These are phyloP conservation scores for Reinhardtius hippoglossoides DNA, from an alignment of 2,113 vertebrate species.

Conservation along the genomic window DNA sequence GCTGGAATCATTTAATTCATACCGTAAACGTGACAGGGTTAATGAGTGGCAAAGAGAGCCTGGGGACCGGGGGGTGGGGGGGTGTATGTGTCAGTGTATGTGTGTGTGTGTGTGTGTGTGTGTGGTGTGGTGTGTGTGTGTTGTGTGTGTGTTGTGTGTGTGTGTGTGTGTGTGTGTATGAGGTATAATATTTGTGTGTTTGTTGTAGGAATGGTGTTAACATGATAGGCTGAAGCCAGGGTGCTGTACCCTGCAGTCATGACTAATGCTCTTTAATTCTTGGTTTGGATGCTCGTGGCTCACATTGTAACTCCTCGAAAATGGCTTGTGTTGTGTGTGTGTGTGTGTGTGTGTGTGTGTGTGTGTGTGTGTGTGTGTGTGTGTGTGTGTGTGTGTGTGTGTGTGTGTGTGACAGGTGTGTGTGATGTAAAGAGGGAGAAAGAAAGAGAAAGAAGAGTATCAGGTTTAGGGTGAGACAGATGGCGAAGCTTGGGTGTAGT, in stretches of 20 bases:
- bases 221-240: constrained; percentile 55
- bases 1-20: constrained; percentile 82
- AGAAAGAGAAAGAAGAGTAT: constrained; percentile 58
- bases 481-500: constrained; percentile 55
- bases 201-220: constrained; percentile 47
- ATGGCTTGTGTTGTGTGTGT: constrained; percentile 34
- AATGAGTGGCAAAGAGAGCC: constrained; percentile 82
- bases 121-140: constrained; percentile 8
- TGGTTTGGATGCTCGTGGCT: constrained; percentile 45
- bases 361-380: constrained; percentile 25
- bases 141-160: background rate
- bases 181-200: constrained; percentile 29
- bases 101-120: background rate
- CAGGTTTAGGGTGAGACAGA: constrained; percentile 70
- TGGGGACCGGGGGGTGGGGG: constrained; percentile 63
- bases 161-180: constrained; percentile 21
- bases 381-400: constrained; percentile 31
- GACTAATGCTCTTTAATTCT: constrained; percentile 61
- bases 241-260: constrained; percentile 51
- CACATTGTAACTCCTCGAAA: constrained; percentile 45
- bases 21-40: constrained; percentile 83
- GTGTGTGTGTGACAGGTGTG: constrained; percentile 6
- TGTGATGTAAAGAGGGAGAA: constrained; percentile 27
- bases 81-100: background rate
- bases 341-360: constrained; percentile 28